Evolutionary conservation across 2,888 invertebrate species (phyloP).

Genomic region (Trichogramma evanescens): DNA sequence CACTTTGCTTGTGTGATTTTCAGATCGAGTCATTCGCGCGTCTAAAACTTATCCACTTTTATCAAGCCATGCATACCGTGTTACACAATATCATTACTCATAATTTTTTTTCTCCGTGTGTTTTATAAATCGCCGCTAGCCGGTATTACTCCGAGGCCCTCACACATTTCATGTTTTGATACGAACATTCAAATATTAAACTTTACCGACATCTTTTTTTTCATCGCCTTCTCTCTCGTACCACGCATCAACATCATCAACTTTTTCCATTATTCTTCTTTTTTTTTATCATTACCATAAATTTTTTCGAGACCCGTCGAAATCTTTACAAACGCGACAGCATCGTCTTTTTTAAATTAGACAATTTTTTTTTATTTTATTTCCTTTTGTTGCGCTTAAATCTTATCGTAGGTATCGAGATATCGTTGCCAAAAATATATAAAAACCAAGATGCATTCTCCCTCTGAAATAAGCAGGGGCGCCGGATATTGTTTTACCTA

Average conservation of each 20-base stretch:
- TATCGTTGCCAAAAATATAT: constrained; percentile 48
- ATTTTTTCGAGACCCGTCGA: constrained; percentile 39
- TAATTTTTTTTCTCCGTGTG: constrained; percentile 12
- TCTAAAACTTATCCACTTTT: not conserved
- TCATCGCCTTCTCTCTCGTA: constrained; percentile 17
- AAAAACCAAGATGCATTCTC: constrained; percentile 42
- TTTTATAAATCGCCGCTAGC: constrained; percentile 32
- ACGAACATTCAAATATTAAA: constrained; percentile 42
- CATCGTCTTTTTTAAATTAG: constrained; percentile 26
- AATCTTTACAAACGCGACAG: constrained; percentile 39
- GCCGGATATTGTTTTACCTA: constrained; percentile 35
- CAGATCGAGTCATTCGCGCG: constrained; percentile 21
- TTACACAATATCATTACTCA: constrained; percentile 17
- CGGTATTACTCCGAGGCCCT: constrained; percentile 45
- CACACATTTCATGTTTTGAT: constrained; percentile 44
- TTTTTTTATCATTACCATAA: constrained; percentile 17
- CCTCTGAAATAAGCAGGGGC: constrained; percentile 38
- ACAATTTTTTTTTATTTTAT: constrained; percentile 22
- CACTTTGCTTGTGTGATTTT: constrained; percentile 27
- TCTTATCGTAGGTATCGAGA: constrained; percentile 45
- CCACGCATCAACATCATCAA: constrained; percentile 14
- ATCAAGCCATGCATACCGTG: not conserved
- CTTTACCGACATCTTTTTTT: constrained; percentile 22
- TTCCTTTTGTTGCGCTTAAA: constrained; percentile 40
- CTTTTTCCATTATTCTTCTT: constrained; percentile 21